Evolutionary conservation across 2,113 vertebrate species (phyloP).

Genomic region (Setophaga petechia): DNA sequence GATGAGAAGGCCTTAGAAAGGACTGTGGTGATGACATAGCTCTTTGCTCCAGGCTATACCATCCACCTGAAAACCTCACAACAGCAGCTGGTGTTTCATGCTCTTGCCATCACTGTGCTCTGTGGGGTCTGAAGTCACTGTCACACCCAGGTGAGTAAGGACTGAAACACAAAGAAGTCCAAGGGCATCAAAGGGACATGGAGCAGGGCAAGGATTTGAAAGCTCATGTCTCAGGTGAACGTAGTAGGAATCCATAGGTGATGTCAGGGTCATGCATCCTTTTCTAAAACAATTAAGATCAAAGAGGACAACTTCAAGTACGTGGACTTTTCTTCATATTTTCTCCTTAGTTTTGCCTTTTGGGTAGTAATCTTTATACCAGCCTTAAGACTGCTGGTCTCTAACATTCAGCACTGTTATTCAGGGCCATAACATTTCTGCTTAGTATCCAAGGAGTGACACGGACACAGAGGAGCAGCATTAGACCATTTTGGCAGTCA

Average conservation of each 20-base stretch:
- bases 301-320: not conserved
- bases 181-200: not conserved
- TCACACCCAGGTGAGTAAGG: accelerated
- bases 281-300: not conserved
- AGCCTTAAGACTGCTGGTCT: not conserved
- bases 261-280: not conserved
- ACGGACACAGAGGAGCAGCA: not conserved
- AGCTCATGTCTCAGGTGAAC: not conserved
- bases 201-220: not conserved
- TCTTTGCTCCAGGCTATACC: not conserved
- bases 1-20: not conserved
- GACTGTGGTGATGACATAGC: not conserved
- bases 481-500: not conserved
- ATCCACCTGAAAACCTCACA: not conserved
- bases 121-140: not conserved
- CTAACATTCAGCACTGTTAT: not conserved
- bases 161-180: not conserved
- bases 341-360: not conserved
- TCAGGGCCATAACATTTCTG: not conserved
- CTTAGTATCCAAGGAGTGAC: not conserved
- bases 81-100: not conserved
- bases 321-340: not conserved
- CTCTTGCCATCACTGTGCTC: not conserved
- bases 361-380: not conserved
- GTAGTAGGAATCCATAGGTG: not conserved